Conservation (phyloP, 2,888 invertebrate species). For the Leptinotarsa peninsularis region DNA sequence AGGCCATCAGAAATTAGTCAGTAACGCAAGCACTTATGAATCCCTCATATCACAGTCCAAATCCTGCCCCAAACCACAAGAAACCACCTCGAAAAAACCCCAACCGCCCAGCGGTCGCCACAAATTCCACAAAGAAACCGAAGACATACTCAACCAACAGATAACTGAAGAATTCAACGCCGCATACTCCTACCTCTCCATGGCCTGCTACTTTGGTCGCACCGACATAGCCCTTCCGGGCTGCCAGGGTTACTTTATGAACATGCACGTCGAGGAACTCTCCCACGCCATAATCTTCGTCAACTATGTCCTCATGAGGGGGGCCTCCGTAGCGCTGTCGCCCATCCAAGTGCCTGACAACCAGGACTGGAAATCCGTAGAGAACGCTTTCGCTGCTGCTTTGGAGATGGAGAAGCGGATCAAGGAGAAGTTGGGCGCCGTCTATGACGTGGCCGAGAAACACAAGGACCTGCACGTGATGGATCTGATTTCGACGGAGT, state of each 20-base stretch:
- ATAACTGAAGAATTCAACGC: slow-evolving; percentile 72
- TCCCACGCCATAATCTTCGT: slow-evolving; percentile 66
- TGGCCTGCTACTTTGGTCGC: slow-evolving; percentile 70
- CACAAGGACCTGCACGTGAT: slow-evolving; percentile 67
- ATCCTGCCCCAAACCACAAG: slow-evolving; percentile 23
- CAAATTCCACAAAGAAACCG: slow-evolving; percentile 66
- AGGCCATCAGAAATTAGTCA: slow-evolving; percentile 8
- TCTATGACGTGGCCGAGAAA: slow-evolving; percentile 65
- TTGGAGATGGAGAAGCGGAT: slow-evolving; percentile 60
- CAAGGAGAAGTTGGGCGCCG: slow-evolving; percentile 63
- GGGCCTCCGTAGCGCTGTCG: slow-evolving; percentile 64
- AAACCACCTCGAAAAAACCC: not conserved
- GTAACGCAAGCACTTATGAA: slow-evolving; percentile 25
- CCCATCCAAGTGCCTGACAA: slow-evolving; percentile 56
- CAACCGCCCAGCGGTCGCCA: slow-evolving; percentile 48
- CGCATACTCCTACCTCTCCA: slow-evolving; percentile 72
- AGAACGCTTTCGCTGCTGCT: slow-evolving; percentile 63
- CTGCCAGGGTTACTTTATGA: slow-evolving; percentile 65
- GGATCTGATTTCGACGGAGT: slow-evolving; percentile 69
- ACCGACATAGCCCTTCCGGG: slow-evolving; percentile 66
- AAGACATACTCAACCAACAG: slow-evolving; percentile 70
- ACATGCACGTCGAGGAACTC: slow-evolving; percentile 68
- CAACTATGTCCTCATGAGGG: slow-evolving; percentile 67
- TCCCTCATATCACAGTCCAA: slow-evolving; percentile 22
- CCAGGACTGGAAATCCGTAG: slow-evolving; percentile 64